These are phyloP conservation scores for Spilogale gracilis DNA, from an alignment of 2,113 vertebrate species.

Conservation along the genomic window DNA sequence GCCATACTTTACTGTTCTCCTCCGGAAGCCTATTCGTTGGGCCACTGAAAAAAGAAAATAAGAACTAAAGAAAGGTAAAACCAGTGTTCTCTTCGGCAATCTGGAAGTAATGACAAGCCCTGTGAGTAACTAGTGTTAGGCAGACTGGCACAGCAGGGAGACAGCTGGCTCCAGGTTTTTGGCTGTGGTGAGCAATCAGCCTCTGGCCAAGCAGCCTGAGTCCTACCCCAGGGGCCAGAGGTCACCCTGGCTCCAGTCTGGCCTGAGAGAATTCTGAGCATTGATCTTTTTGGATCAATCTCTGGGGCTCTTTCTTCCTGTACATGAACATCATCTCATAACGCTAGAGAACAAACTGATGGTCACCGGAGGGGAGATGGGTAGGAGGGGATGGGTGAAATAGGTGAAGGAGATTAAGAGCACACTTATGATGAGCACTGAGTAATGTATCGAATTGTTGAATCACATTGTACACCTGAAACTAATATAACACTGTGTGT, in stretches of 20 bases:
- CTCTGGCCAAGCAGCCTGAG: rapidly evolving
- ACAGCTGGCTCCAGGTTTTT: not conserved
- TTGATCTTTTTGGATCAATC: too few species aligned
- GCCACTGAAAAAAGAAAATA: not conserved
- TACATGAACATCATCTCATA: not conserved
- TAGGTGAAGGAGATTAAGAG: not conserved
- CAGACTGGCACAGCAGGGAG: not conserved
- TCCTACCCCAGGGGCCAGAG: rapidly evolving
- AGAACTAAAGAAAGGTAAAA: not conserved
- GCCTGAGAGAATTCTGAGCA: not conserved
- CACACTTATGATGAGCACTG: not conserved
- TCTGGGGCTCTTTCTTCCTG: not conserved
- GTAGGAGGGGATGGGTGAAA: not conserved
- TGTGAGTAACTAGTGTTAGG: not conserved
- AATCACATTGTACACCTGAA: not conserved
- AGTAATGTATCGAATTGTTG: not conserved
- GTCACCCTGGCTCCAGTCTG: rapidly evolving
- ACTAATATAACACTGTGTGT: not conserved
- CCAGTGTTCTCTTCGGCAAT: not conserved
- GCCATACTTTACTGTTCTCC: not conserved
- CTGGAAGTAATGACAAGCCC: not conserved
- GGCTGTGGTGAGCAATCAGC: not conserved
- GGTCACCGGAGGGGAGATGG: not conserved
- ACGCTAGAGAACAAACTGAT: not conserved
- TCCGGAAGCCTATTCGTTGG: not conserved